Evolutionary conservation across 2,113 vertebrate genomes (phyloP), one percentile per base, ranked within the genome.

Genomic region (Stercorarius parasiticus): DNA sequence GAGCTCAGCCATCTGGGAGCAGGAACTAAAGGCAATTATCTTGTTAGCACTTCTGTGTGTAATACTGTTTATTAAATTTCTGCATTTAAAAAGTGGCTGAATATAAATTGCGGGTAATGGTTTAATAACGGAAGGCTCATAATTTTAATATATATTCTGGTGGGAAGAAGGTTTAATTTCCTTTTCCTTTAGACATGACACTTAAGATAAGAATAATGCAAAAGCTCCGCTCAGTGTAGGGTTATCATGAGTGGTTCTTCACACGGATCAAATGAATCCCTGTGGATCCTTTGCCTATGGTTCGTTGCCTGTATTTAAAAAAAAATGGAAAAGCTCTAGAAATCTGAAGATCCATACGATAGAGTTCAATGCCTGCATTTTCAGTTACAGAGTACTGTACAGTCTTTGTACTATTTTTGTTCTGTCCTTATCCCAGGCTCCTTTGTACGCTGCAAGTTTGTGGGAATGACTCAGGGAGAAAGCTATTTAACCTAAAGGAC

Each of bases 401-500:
- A 50, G 91, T 83, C 94, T 95, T 96, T 97, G 96, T 96, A 91
- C 96, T 97, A 96, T 97, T 97, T 97, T 96, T 94, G 70, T 95
- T 82, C 93, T 88, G 91, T 88, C 77, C 70, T 89, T 95, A 94
- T 94, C 97, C 97, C 95, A 94, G 88, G 66, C 88, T 95, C 61
- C 95, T 96, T 97, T 97, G 94, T 96, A 89, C 8, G 0, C 93
- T 81, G 86, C 88, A 72, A 97, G 96, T 95, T 97, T 97, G 96
- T 96, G 96, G 97, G 92, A 97, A 97, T 97, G 96, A 96, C 95
- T 97, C 97, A 97, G 94, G 90, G 92, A 74, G 97, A 96, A 97
- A 97, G 82, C 92, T 97, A 97, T 97, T 97, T 97, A 97, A 97
- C 95, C 93, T 97, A 97, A 95, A 97, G 92, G 96, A 97, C 95